phyloP scores from a whole-genome alignment of 1,140 invertebrate genomes.

The Calephelis nemesis region DNA sequence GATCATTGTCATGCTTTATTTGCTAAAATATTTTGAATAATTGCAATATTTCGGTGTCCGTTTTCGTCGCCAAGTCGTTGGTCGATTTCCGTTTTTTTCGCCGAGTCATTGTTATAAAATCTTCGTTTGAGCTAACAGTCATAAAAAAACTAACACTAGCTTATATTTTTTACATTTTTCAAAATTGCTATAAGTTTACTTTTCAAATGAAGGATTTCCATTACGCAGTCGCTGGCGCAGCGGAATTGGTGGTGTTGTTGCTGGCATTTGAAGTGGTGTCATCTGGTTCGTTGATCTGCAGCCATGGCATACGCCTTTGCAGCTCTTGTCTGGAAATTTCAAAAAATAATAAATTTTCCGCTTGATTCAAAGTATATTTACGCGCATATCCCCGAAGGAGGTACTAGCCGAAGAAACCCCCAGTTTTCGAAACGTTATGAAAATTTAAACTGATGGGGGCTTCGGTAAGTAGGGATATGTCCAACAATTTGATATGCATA shows the following conservation, averaged over 20 bases:
- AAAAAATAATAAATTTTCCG: too few relatives aligned
- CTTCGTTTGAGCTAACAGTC: conserved; percentile 19
- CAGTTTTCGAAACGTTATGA: too few relatives aligned
- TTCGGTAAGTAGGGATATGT: too few relatives aligned
- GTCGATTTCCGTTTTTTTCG: background rate
- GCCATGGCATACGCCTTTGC: conserved; percentile 74
- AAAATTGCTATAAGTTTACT: background rate
- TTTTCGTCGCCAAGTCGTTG: conserved; percentile 16
- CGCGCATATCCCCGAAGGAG: too few relatives aligned
- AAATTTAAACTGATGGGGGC: too few relatives aligned
- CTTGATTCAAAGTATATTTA: too few relatives aligned
- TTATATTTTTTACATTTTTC: conserved; percentile 9
- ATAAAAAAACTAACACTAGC: conserved; percentile 19
- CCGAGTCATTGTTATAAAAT: background rate
- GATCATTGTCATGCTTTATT: conserved; percentile 14
- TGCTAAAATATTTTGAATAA: background rate
- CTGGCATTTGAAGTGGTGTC: conserved; percentile 67
- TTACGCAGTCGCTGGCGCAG: conserved; percentile 43
- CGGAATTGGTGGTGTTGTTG: conserved; percentile 51
- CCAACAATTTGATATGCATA: too few relatives aligned
- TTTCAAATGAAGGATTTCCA: background rate
- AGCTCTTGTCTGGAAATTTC: conserved; percentile 68
- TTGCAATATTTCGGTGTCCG: conserved; percentile 10
- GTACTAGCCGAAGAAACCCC: too few relatives aligned
- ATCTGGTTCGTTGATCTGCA: conserved; percentile 74